A percentile compares a stretch with the other conserved stretches of the same genome.
Evolutionary conservation across 2,797 vertebrate genomes (phyloP).

Genomic region (Erethizon dorsatum): DNA sequence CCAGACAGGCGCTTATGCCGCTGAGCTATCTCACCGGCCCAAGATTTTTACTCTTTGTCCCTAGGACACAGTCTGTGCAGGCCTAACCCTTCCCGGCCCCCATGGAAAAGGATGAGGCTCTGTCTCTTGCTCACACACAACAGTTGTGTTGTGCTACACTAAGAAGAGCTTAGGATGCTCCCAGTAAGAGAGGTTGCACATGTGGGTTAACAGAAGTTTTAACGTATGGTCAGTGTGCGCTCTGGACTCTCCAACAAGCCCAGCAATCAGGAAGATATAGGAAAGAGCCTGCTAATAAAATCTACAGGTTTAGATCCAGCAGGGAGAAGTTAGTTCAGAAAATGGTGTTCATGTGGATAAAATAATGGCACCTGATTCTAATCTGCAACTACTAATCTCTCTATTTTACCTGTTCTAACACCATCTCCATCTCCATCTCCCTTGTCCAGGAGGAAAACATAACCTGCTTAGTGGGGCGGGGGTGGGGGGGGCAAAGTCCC

Average conservation of each 20-base stretch:
- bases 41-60: background rate
- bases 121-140: background rate
- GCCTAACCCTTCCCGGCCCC: background rate
- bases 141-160: background rate
- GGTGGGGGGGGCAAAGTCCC: background rate
- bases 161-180: background rate
- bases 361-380: conserved; percentile 55
- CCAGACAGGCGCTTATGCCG: too few species aligned
- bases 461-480: background rate
- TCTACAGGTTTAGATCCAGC: conserved; percentile 22
- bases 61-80: background rate
- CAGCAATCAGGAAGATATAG: conserved; percentile 11
- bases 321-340: conserved; percentile 54
- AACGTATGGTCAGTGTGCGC: background rate
- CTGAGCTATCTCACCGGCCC: too few species aligned
- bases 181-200: background rate
- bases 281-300: conserved; percentile 35
- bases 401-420: background rate
- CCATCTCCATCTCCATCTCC: background rate
- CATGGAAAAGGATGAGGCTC: background rate
- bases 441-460: background rate
- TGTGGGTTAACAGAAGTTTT: background rate
- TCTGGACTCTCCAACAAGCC: background rate
- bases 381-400: conserved; percentile 58
- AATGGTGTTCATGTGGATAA: conserved; percentile 23